phyloP scores from a whole-genome alignment of 2,797 vertebrate genomes.

The Paratrypauchen microcephalus region DNA sequence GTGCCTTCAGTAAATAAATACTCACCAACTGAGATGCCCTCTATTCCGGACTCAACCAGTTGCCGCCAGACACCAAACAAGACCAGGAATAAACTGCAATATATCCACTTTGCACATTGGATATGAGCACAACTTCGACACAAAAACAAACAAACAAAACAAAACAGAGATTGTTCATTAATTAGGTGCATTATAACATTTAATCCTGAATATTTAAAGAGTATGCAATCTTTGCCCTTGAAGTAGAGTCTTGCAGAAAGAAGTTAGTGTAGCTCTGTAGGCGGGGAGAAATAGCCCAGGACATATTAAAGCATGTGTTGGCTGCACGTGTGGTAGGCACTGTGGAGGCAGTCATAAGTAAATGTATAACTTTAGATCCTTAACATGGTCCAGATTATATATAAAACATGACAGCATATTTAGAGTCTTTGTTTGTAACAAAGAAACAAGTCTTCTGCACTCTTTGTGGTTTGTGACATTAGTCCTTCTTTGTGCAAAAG shows the following conservation, averaged over 20 bases:
- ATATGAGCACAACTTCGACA: background rate
- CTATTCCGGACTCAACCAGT: slow-evolving; percentile 8
- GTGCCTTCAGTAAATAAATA: slow-evolving; percentile 24
- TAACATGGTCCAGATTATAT: background rate
- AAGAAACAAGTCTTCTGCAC: slow-evolving; percentile 8
- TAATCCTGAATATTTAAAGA: background rate
- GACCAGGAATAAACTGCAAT: slow-evolving; percentile 16
- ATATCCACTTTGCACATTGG: slow-evolving; percentile 3
- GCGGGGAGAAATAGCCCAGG: background rate
- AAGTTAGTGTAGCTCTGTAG: background rate
- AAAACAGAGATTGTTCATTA: background rate
- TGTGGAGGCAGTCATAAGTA: background rate
- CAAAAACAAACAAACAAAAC: background rate
- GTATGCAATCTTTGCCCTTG: background rate
- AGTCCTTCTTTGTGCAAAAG: slow-evolving; percentile 40
- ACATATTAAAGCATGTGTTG: background rate
- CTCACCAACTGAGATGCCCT: slow-evolving; percentile 14
- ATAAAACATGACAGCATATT: background rate
- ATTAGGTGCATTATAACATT: background rate
- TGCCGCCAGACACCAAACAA: background rate
- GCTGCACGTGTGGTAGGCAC: background rate
- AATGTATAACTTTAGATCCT: background rate
- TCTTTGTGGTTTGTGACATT: slow-evolving; percentile 12
- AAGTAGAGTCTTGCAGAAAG: background rate
- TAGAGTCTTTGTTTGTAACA: background rate